These are phyloP conservation scores for Scomberomorus guttatus DNA, from an alignment of 2,797 vertebrate genomes.

Conservation along the genomic window DNA sequence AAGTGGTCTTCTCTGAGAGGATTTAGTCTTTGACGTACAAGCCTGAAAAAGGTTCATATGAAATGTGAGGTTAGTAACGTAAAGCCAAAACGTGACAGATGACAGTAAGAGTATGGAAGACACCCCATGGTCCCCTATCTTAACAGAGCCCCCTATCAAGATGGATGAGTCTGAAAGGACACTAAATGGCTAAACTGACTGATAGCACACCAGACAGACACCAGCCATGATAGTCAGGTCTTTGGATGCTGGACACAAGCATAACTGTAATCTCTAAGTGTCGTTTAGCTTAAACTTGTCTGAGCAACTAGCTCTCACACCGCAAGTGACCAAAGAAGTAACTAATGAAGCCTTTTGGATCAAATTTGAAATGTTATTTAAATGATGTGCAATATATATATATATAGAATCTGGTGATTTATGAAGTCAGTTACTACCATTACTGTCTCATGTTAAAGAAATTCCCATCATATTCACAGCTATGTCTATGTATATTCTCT, in stretches of 20 bases:
- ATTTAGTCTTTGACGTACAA: neutral
- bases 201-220: conserved; percentile 74
- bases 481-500: conserved; percentile 51
- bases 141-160: conserved; percentile 76
- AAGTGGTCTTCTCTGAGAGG: neutral
- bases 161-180: conserved; percentile 74
- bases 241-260: conserved; percentile 47
- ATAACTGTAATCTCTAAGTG: conserved; percentile 42
- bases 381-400: conserved; percentile 11
- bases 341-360: conserved; percentile 1
- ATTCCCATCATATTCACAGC: conserved; percentile 46
- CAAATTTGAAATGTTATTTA: conserved; percentile 8
- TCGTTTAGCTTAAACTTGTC: conserved; percentile 15
- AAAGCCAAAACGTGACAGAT: conserved; percentile 61
- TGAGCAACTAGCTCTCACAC: conserved; percentile 19
- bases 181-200: conserved; percentile 64
- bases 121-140: conserved; percentile 76
- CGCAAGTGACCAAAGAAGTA: conserved; percentile 2
- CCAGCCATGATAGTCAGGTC: conserved; percentile 60
- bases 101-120: conserved; percentile 81
- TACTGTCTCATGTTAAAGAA: conserved; percentile 45
- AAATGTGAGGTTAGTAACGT: conserved; percentile 16
- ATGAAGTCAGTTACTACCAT: conserved; percentile 38
- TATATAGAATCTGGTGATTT: conserved; percentile 37
- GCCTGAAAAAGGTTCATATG: neutral